Base-by-base conservation (phyloP, 2,888 invertebrate species). In the Platypus cylindrus region DNA sequence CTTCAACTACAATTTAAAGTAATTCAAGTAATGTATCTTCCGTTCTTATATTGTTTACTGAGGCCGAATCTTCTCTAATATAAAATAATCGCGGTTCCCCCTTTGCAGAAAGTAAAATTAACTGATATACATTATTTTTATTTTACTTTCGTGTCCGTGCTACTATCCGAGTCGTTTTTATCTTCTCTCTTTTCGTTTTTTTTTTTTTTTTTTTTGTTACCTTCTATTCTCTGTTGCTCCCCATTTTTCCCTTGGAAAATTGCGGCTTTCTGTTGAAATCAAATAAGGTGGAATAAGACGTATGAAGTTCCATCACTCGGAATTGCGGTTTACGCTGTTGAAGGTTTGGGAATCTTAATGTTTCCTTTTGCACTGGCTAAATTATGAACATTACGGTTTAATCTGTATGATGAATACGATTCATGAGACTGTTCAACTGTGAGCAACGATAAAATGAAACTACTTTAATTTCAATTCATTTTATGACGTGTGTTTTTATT, bases 81-180 rank as follows among this genome's bases (percentile, higher is more conserved):
- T 55, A 53, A 53, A 56, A 56, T 57, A 57, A 56, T 57, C 53
- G 54, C 55, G 16, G 13, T 30, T 25, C 18, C n/a, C 22, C 30
- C 41, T 46, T 50, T 44, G 45, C 40, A 47, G 41, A 44, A 48
- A 49, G 50, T 54, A 53, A 54, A 56, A 58, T 58, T 56, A 56
- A 58, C 56, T 54, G 55, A 43, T 47, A 47, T 44, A 48, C 56
- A 54, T 55, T 54, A 55, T 49, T 54, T 54, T 53, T 52, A 47
- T 52, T 53, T 53, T 48, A 46, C 43, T 36, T 36, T 30, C 35
- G 37, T 40, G 37, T 39, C 40, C 27, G 34, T 28, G 13, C 28
- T 24, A 18, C 32, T 18, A 12, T 26, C 24, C 25, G 20, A 5
- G 17, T 31, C 32, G 32, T 38, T 33, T 34, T 37, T 30, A 30